phyloP scores from a whole-genome alignment of 2,113 vertebrate genomes.

The Mirza zaza region DNA sequence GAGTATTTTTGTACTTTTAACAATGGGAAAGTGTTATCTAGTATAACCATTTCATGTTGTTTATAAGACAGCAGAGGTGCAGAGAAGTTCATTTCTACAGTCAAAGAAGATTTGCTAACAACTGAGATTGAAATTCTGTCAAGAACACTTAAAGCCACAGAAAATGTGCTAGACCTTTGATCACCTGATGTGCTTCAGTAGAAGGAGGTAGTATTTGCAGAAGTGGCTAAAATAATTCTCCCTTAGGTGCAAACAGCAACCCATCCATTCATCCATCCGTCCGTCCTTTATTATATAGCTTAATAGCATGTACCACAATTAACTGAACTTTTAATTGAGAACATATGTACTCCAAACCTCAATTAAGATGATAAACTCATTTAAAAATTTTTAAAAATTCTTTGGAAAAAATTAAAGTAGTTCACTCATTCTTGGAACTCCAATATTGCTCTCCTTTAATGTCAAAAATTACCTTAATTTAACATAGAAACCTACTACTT shows the following conservation, averaged over 20 bases:
- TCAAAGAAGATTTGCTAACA: not conserved
- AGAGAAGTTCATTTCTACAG: not conserved
- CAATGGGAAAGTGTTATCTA: not conserved
- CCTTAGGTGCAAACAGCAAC: not conserved
- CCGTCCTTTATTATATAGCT: not conserved
- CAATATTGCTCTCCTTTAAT: not conserved
- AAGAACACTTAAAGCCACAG: not conserved
- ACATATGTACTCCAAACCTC: not conserved
- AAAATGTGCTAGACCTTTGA: not conserved
- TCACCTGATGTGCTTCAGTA: not conserved
- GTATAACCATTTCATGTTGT: not conserved
- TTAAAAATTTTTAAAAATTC: not conserved
- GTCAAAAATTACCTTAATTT: conserved; percentile 20
- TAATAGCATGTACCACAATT: not conserved
- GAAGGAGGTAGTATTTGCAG: not conserved
- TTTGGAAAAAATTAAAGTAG: conserved; percentile 23
- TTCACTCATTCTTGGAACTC: not conserved
- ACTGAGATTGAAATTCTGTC: not conserved
- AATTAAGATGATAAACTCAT: not conserved
- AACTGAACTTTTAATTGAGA: conserved; percentile 12
- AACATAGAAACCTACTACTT: not conserved
- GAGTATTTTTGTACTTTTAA: not conserved
- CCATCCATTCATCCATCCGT: not conserved
- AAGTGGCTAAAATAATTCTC: not conserved
- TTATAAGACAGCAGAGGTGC: not conserved